Evolutionary conservation across 35 echinoderm and acorn worm genomes (phyloP), one percentile per base, ranked within the genome.

Genomic region (Ophiothrix spiculata): DNA sequence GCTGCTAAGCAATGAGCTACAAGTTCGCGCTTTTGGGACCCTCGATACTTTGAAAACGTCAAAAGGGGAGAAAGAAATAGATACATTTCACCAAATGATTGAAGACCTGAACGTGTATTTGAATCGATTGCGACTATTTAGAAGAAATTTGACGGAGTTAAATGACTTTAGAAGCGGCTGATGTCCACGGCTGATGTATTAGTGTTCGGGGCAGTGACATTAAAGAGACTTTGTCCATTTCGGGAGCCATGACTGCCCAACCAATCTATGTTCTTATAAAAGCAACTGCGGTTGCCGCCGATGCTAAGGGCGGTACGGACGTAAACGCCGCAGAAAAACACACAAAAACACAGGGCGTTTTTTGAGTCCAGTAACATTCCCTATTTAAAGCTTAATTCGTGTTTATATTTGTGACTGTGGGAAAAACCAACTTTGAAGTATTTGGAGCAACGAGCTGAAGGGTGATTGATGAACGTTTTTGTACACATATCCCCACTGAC

Each of bases 401-500:
- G 60, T 69, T 15, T 69, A 69, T 25, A 69, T 69, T 69, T 69
- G 60, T 69, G 60, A 69, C 16, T 69, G 60, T 69, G 60, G 60
- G 60, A 69, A 69, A 69, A 69, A 69, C 60, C 23, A 69, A 69
- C 60, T 69, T 69, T n/a, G 10, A n/a, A n/a, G n/a, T n/a, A 69
- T 69, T 2, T 69, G 29, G 4, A 25, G 60, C 45, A 54, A 8
- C 4, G 60, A 28, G 60, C 60, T 25, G 60, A 69, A 69, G 60
- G 60, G 10, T 69, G 60, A 69, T 69, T 69, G 60, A 69, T 69
- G 4, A 2, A 69, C 60, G 29, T 28, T 25, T 69, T 69, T 69
- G 45, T 28, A 69, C 25, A 25, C 4, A 69, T 15, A 69, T 69
- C 60, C 60, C 60, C 42, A n/a, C n/a, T n/a, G n/a, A n/a, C n/a